Evolutionary conservation across 1,140 invertebrate genomes (phyloP), one percentile per base, ranked within the genome.

Genomic region (Pomacea maculata): DNA sequence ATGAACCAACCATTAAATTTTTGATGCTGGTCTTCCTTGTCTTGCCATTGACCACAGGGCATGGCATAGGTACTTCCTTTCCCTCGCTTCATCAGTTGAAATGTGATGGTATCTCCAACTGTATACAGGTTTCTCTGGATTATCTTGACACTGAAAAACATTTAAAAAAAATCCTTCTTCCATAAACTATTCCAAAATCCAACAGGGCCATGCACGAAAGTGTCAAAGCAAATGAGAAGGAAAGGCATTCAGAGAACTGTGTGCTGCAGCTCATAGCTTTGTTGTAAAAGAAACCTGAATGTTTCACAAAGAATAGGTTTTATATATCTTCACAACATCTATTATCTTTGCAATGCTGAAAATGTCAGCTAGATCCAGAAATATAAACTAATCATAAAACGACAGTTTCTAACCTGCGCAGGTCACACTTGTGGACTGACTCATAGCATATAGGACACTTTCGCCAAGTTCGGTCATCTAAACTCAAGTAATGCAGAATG

Each of bases 11-110:
- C 89, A 80, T 79, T 78, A 67, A 89, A 82, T 80, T 84, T 87
- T 63, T 85, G 84, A 54, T 84, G 87, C 80, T 84, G 82, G 14
- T 80, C 84, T 19, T 84, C 74, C n/a, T 80, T 81, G 67, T 86
- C 83, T 55, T 83, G 85, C 91, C 91, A 90, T 34, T 92, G 87
- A 65, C 87, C 83, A 63, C 93, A 94, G 57, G 95, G 94, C 80
- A 95, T 93, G 52, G 96, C 94, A 73, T 95, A 92, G 12, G 96
- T 93, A 8, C 95, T 95, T 25, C 95, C 95, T 84, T 95, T 95
- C 83, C 95, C 93, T 45, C 96, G 94, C 86, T 95, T 95, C 95
- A 99, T 98, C 82, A 99, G 92, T 84, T 94, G 94, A 92, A 99
- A 94, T 57, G 93, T 95, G 34, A 99, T 94, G 45, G 91, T 92